A percentile compares a stretch with the other conserved stretches of the same genome.
phyloP scores from a whole-genome alignment of 2,113 vertebrate genomes.

The Scophthalmus maximus region DNA sequence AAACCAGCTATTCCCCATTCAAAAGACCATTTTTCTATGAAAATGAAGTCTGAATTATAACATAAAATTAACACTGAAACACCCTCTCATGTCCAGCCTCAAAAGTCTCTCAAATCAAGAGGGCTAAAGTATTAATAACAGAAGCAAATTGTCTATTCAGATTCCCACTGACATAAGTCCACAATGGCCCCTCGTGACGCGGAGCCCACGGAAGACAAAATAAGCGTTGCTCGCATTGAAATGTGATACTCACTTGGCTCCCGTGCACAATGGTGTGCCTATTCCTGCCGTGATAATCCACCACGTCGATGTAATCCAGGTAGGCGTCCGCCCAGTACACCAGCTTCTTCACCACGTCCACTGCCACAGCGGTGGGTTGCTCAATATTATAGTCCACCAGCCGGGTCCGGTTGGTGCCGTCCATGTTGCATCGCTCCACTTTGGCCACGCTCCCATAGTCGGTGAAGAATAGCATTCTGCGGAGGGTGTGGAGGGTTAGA shows the following conservation, averaged over 20 bases:
- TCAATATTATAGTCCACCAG: conserved; percentile 92
- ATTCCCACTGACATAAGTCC: conserved; percentile 3
- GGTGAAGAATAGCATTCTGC: conserved; percentile 98
- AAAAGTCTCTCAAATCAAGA: conserved; percentile 27
- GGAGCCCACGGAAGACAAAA: conserved; percentile 1
- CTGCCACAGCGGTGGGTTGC: conserved; percentile 90
- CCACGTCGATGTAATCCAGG: conserved; percentile 93
- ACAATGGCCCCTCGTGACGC: conserved; percentile 15
- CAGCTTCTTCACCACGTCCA: conserved; percentile 93
- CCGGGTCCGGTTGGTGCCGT: conserved; percentile 92
- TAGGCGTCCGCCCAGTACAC: conserved; percentile 98
- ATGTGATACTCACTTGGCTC: conserved; percentile 87
- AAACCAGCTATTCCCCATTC: conserved; percentile 27
- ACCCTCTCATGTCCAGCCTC: conserved; percentile 27
- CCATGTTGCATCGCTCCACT: conserved; percentile 96
- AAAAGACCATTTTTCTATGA: conserved; percentile 52
- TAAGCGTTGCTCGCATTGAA: conserved; percentile 10
- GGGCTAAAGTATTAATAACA: conserved; percentile 13
- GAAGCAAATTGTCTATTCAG: conserved; percentile 21
- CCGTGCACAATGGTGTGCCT: conserved; percentile 90
- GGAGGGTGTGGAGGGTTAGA: conserved; percentile 67
- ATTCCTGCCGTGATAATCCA: conserved; percentile 93
- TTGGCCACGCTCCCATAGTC: conserved; percentile 94
- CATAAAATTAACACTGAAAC: conserved; percentile 45
- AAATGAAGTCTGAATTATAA: conserved; percentile 54